Base-by-base conservation (phyloP, 2,113 vertebrate genomes). In the Gnathonemus longibarbis region DNA sequence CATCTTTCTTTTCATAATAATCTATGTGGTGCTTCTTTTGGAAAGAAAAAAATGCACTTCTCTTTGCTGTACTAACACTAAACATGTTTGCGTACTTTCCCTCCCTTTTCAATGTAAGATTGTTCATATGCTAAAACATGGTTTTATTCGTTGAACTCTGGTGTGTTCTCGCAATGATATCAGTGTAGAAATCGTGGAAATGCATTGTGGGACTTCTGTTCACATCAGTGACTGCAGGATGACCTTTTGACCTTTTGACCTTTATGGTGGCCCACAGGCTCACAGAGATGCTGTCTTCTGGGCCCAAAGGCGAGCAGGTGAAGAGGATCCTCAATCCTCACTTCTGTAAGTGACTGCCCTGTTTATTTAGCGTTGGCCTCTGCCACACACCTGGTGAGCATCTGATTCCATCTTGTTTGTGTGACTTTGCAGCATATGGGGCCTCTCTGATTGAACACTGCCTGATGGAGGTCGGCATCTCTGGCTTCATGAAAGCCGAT, bases 391-490 rank as follows among this genome's bases (percentile, higher is more conserved):
- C 19, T 2, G 3, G 42, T 1, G 6, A 27, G 83, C 19, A 15
- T 84, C 19, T 87, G n/a, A 58, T n/a, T 15, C 24, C n/a, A 31
- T 11, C 19, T 39, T 48, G 3, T 8, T 27, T 84, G 3, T 90
- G 24, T 83, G 39, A 31, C 89, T 90, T 2, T 90, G 4, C 93
- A 99, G 98, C 97, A 5, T 99, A 97, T 66, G 98, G 98, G 85
- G 96, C 97, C 74, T 96, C 97, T 74, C 95, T 99, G 42, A 99
- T 99, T 1, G 98, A 99, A 89, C 98, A 99, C 92, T 98, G 98
- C 94, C 95, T 99, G 89, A 95, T 97, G 90, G 97, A 97, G 94
- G 95, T 92, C 15, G 98, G 98, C 89, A 95, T 99, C 88, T 84
- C 96, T 10, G 96, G 96, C 83, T 94, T 92, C 88, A 91, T 97